phyloP scores from a whole-genome alignment of 2,113 vertebrate species.

The Pholis gunnellus region DNA sequence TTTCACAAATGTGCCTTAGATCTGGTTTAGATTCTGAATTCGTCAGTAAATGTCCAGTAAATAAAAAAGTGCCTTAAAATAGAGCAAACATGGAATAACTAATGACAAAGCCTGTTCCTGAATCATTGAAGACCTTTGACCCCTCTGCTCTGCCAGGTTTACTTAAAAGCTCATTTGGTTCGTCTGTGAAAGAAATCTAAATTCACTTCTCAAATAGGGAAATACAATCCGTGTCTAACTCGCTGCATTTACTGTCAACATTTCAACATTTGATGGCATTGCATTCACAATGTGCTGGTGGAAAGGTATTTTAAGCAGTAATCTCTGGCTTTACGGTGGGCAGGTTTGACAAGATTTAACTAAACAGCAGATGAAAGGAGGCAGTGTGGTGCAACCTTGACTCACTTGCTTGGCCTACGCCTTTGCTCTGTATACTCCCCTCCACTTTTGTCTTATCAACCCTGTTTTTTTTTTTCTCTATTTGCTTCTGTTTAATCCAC shows the following conservation, averaged over 20 bases:
- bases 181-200: not conserved
- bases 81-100: not conserved
- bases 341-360: slow-evolving; percentile 25
- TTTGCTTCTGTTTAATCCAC: not conserved
- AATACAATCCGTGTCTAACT: not conserved
- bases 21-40: not conserved
- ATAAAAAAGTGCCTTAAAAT: not conserved
- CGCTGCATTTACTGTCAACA: not conserved
- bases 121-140: not conserved
- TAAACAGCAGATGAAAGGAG: slow-evolving; percentile 15
- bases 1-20: not conserved
- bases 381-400: slow-evolving; percentile 22
- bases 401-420: slow-evolving; percentile 38
- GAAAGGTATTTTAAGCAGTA: not conserved
- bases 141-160: not conserved
- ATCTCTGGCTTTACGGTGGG: slow-evolving; percentile 3
- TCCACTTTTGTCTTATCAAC: not conserved
- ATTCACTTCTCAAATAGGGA: not conserved
- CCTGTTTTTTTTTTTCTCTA: not conserved
- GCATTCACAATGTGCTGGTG: not conserved
- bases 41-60: not conserved
- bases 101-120: not conserved
- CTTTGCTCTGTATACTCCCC: not conserved
- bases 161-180: not conserved
- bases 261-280: not conserved